phyloP scores from a whole-genome alignment of 2,888 invertebrate genomes.

The Lithophane ornitopus region DNA sequence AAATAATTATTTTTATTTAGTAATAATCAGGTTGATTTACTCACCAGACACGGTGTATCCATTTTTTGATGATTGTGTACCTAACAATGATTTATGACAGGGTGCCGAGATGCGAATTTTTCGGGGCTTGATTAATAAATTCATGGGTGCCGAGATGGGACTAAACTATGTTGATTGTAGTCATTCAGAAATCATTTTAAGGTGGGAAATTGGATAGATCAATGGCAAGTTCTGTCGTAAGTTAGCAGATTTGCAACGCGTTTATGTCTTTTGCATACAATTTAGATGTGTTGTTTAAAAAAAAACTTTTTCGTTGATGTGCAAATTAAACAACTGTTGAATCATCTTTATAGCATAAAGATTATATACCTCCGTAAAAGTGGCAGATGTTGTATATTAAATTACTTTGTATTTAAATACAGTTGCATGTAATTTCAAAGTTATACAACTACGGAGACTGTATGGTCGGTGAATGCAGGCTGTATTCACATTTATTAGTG shows the following conservation, averaged over 20 bases:
- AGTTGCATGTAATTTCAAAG: conserved; percentile 1
- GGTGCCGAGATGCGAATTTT: no score
- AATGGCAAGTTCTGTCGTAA: no score
- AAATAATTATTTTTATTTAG: no score
- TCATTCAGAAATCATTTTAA: not conserved
- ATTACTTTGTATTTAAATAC: conserved; percentile 24
- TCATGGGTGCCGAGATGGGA: no score
- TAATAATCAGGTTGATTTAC: no score
- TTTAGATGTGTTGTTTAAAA: no score
- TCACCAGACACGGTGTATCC: no score
- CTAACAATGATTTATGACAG: no score
- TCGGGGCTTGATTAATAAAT: no score
- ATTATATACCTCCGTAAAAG: conserved; percentile 1
- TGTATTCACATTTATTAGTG: not conserved
- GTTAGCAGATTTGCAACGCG: not conserved
- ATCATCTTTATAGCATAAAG: conserved; percentile 2
- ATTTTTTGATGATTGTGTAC: no score
- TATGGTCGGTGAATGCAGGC: conserved; percentile 14
- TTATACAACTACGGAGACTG: conserved; percentile 13
- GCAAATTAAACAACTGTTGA: not conserved
- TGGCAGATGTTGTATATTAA: not conserved
- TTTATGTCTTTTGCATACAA: conserved; percentile 41
- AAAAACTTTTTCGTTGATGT: not conserved
- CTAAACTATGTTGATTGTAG: not conserved
- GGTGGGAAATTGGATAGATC: not conserved